Base-by-base conservation (phyloP, 2,113 vertebrate species). In the Urocitellus parryii region DNA sequence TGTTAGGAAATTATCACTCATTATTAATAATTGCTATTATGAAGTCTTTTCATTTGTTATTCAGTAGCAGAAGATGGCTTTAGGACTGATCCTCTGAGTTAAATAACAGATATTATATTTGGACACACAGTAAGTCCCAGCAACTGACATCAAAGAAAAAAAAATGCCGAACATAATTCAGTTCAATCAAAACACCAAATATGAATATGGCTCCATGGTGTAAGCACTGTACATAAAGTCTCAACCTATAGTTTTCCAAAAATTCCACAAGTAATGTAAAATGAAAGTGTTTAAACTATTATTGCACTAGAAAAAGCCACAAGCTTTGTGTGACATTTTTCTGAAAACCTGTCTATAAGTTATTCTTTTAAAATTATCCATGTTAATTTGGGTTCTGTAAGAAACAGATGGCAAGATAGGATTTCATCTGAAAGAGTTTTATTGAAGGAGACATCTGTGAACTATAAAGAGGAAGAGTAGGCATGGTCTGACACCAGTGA, bases 311-410 rank as follows among this genome's bases (percentile, higher is more conserved):
- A 82, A 90, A 90, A 82, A 83, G 68, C 3, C 8, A 73, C 8
- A 91, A n/a, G 48, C 14, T 85, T 88, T 89, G 51, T 51, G 73
- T 45, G 53, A 77, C 84, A 78, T 45, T 72, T 58, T 90, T 92
- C 76, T 88, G 70, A 92, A 85, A 74, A 53, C 29, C 18, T 87
- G 22, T 89, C 58, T 76, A 9, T 85, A 61, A 85, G 16, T 61
- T 92, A 48, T 90, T 95, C 48, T 90, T 65, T 76, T 68, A 90
- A 94, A 91, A 42, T 37, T 63, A 88, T 20, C 45, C 42, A 77
- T 45, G 34, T 80, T 90, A 84, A 56, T 96, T 76, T 88, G 39
- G 34, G 25, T 81, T 92, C 65, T 92, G 89, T 87, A 45, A 76
- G 87, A 84, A 90, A 90, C 61, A 97, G 68, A 91, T 65, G 88